Evolutionary conservation across 2,888 invertebrate genomes (phyloP).

Genomic region (Argyresthia goedartella): DNA sequence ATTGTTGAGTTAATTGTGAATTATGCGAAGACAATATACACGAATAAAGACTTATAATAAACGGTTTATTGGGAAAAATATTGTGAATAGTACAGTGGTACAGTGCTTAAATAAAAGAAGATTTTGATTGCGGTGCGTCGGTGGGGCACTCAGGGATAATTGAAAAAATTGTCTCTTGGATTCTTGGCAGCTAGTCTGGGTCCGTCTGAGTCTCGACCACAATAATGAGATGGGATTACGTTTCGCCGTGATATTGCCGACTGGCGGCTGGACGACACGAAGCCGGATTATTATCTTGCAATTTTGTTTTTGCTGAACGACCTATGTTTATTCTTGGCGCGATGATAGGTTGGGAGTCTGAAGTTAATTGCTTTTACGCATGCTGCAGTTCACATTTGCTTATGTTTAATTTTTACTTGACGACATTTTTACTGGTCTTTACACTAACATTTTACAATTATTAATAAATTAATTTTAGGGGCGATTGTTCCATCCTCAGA

Average conservation of each 20-base stretch:
- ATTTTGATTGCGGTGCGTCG: slow-evolving; percentile 42
- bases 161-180: slow-evolving; percentile 59
- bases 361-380: background rate
- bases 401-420: no score
- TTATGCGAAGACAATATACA: slow-evolving; percentile 1
- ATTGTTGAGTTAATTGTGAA: slow-evolving; percentile 3
- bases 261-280: slow-evolving; percentile 1
- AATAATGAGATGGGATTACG: slow-evolving; percentile 6
- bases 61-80: slow-evolving; percentile 7
- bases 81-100: slow-evolving; percentile 31
- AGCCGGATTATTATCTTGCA: slow-evolving; percentile 6
- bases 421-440: no score
- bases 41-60: background rate
- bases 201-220: slow-evolving; percentile 10
- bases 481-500: no score
- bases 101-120: slow-evolving; percentile 36
- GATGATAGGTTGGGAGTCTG: no score
- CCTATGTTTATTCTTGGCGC: slow-evolving; percentile 2
- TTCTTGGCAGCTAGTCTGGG: slow-evolving; percentile 33
- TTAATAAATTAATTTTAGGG: no score
- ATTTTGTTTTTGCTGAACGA: slow-evolving; percentile 3
- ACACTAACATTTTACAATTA: no score
- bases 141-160: slow-evolving; percentile 40
- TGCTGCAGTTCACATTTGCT: background rate
- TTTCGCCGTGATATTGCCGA: slow-evolving; percentile 3